Evolutionary conservation across 2,113 vertebrate genomes (phyloP).

Genomic region (Saiga tatarica): DNA sequence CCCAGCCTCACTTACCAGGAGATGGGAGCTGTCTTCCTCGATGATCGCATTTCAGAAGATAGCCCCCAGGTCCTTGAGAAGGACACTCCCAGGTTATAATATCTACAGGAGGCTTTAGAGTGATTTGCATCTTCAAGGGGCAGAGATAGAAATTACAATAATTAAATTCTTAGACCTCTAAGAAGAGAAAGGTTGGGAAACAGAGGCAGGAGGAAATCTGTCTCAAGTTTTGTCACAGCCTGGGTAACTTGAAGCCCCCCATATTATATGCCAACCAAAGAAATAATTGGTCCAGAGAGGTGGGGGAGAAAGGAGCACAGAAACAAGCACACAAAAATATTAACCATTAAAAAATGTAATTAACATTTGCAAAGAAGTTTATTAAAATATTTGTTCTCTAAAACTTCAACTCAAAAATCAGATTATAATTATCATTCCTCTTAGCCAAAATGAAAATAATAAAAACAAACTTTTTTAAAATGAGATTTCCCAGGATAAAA

Average conservation of each 20-base stretch:
- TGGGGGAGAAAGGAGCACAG: not conserved
- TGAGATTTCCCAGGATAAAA: not conserved
- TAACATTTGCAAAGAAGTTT: not conserved
- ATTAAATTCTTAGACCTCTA: not conserved
- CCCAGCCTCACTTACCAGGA: not conserved
- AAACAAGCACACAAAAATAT: not conserved
- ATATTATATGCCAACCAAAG: not conserved
- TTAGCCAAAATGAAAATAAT: not conserved
- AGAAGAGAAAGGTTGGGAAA: not conserved
- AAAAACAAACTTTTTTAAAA: not conserved
- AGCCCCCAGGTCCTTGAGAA: not conserved
- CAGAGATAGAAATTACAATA: not conserved
- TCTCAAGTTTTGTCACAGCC: not conserved
- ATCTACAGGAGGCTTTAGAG: not conserved
- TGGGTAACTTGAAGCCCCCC: not conserved
- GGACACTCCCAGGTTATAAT: not conserved
- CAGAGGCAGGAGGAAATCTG: not conserved
- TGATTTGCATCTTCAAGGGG: not conserved
- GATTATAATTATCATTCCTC: not conserved
- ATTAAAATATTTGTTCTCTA: not conserved
- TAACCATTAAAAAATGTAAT: not conserved
- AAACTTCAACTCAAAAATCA: not conserved
- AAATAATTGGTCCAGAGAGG: not conserved
- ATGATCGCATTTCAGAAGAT: not conserved
- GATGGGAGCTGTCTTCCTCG: not conserved